Conservation (phyloP, 1,140 invertebrate species). For the Calycopis cecrops region DNA sequence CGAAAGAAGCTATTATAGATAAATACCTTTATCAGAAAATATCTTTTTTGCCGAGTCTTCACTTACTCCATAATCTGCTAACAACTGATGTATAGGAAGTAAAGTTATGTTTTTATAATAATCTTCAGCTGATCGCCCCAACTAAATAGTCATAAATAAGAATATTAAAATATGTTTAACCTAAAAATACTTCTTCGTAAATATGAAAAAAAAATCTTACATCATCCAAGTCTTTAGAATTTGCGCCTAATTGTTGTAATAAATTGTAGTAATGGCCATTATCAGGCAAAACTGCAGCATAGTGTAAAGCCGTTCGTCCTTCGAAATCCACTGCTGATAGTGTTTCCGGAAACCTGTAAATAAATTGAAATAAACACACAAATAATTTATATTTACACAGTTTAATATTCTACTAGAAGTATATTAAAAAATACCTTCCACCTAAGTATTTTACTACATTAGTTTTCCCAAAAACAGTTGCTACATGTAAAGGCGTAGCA, state of each 20-base stretch:
- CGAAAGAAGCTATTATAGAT: neutral
- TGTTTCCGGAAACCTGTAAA: conserved; percentile 87
- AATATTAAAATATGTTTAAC: conserved; percentile 5
- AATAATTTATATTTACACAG: neutral
- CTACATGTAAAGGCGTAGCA: conserved; percentile 95
- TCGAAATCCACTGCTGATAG: conserved; percentile 83
- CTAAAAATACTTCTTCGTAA: conserved; percentile 3
- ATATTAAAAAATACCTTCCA: conserved; percentile 57
- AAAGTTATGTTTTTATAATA: conserved; percentile 82
- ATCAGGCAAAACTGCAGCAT: conserved; percentile 89
- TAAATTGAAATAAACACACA: neutral
- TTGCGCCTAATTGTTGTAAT: conserved; percentile 88
- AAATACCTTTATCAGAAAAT: conserved; percentile 84
- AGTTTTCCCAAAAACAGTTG: conserved; percentile 87
- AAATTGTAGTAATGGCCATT: conserved; percentile 93
- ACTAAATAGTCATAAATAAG: conserved; percentile 69
- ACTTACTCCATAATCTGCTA: conserved; percentile 82
- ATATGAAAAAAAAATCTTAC: conserved; percentile 75
- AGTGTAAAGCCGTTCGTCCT: conserved; percentile 93
- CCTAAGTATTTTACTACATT: conserved; percentile 80
- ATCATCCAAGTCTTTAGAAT: conserved; percentile 87
- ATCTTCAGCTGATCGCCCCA: conserved; percentile 83
- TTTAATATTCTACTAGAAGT: neutral
- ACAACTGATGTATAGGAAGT: conserved; percentile 80
- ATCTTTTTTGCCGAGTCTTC: conserved; percentile 80